Conservation (phyloP, 2,888 invertebrate species). For the Caenorhabditis sinica region DNA sequence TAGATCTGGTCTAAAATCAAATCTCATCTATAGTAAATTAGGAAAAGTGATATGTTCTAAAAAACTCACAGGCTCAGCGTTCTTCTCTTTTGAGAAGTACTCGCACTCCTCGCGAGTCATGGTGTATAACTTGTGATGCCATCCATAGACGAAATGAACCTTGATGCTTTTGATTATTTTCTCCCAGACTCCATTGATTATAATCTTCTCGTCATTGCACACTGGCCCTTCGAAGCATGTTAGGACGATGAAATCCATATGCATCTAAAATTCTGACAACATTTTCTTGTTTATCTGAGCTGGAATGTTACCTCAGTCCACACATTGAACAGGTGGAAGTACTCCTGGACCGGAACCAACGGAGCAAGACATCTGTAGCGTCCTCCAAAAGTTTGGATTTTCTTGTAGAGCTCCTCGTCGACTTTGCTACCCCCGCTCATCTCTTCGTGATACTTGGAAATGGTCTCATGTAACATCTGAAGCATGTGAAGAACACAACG, state of each 20-base stretch:
- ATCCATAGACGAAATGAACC: conserved; percentile 54
- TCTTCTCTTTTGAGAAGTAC: conserved; percentile 32
- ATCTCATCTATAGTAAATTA: neutral
- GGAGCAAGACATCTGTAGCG: conserved; percentile 39
- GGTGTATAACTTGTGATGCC: conserved; percentile 45
- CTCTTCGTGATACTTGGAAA: conserved; percentile 30
- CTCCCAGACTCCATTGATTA: conserved; percentile 25
- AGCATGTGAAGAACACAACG: conserved; percentile 50
- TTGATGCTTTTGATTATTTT: conserved; percentile 47
- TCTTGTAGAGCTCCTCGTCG: conserved; percentile 13
- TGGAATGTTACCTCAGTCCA: conserved; percentile 39
- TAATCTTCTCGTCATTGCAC: conserved; percentile 19
- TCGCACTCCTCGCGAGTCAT: conserved; percentile 55
- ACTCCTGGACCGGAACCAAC: conserved; percentile 35
- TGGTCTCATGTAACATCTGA: conserved; percentile 45
- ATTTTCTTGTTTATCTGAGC: too few species aligned
- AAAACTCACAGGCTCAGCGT: neutral
- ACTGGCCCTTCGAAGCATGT: conserved; percentile 55
- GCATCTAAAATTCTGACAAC: conserved; percentile 44
- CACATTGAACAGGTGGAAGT: conserved; percentile 40
- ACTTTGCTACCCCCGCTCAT: conserved; percentile 12
- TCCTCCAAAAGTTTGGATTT: conserved; percentile 50
- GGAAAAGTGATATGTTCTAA: neutral
- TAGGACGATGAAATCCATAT: conserved; percentile 58
- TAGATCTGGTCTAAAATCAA: conserved; percentile 45